Conservation (phyloP, 2,888 invertebrate species). For the Steinernema hermaphroditum region DNA sequence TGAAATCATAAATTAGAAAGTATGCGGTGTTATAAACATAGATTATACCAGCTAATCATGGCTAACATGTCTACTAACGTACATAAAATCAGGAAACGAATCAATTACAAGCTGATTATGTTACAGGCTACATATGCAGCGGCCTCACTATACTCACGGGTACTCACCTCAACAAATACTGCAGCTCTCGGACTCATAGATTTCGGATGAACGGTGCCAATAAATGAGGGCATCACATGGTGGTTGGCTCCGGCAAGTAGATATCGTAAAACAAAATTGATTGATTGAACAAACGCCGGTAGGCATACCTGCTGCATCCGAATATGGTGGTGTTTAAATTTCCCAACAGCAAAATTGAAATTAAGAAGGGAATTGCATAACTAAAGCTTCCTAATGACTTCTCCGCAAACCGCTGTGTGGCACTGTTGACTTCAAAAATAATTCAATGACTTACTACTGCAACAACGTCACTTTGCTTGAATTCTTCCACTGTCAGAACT, state of each 20-base stretch:
- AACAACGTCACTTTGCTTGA: slow-evolving; percentile 80
- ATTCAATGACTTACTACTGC: slow-evolving; percentile 76
- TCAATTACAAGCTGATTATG: too few species aligned
- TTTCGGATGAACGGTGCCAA: slow-evolving; percentile 45
- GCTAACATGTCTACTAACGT: too few species aligned
- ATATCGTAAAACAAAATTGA: slow-evolving; percentile 40
- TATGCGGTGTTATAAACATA: too few species aligned
- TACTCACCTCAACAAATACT: slow-evolving; percentile 54
- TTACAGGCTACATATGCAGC: too few species aligned
- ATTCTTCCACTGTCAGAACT: slow-evolving; percentile 79
- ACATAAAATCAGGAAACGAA: too few species aligned
- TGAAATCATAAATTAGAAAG: slow-evolving; percentile 37
- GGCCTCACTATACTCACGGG: too few species aligned
- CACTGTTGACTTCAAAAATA: background rate
- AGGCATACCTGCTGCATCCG: slow-evolving; percentile 48
- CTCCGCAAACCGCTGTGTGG: slow-evolving; percentile 50
- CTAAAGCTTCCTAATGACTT: slow-evolving; percentile 53
- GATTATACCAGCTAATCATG: too few species aligned
- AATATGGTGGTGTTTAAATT: slow-evolving; percentile 60
- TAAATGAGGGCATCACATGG: slow-evolving; percentile 47
- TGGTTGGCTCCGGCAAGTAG: slow-evolving; percentile 47
- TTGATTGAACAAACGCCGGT: background rate
- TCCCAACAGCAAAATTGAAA: slow-evolving; percentile 56
- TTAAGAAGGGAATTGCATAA: slow-evolving; percentile 58
- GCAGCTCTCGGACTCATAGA: slow-evolving; percentile 54